Evolutionary conservation across 2,113 vertebrate species (phyloP).

Genomic region (Syngnathus scovelli): DNA sequence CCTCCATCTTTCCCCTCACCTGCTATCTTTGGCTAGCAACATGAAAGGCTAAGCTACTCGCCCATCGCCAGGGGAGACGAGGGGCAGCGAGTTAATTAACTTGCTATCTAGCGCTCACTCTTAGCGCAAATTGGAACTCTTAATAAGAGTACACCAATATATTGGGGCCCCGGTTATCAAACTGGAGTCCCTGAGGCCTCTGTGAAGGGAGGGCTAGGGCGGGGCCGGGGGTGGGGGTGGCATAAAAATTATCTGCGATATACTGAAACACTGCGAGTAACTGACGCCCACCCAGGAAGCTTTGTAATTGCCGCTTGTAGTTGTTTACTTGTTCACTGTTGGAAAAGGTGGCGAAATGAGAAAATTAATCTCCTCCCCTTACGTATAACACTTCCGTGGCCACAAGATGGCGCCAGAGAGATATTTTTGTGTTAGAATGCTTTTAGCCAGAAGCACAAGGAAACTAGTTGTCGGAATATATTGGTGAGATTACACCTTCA

Average conservation of each 20-base stretch:
- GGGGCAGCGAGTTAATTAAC: conserved; percentile 76
- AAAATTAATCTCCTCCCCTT: background rate
- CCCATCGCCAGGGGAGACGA: conserved; percentile 60
- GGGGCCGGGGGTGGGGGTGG: background rate
- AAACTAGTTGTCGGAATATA: too few relatives aligned
- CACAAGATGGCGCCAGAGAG: too few relatives aligned
- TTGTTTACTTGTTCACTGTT: background rate
- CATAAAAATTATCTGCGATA: background rate
- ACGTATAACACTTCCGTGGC: too few relatives aligned
- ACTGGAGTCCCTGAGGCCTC: background rate
- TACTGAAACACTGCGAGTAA: background rate
- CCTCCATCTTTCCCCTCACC: conserved; percentile 17
- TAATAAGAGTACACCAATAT: conserved; percentile 47
- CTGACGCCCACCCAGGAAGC: background rate
- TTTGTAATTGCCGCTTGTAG: background rate
- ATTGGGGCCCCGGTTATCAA: background rate
- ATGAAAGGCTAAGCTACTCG: conserved; percentile 71
- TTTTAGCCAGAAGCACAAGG: too few relatives aligned
- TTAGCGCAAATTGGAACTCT: conserved; percentile 69
- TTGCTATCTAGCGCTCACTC: conserved; percentile 70
- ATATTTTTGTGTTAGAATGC: too few relatives aligned
- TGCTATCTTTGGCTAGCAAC: conserved; percentile 50
- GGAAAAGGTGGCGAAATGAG: background rate
- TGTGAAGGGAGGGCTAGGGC: too few relatives aligned
- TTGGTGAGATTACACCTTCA: too few relatives aligned